Percentiles rank a stretch among this genome's conserved stretches.
Conservation (phyloP, 2,113 vertebrate genomes). For the Aptenodytes patagonicus region DNA sequence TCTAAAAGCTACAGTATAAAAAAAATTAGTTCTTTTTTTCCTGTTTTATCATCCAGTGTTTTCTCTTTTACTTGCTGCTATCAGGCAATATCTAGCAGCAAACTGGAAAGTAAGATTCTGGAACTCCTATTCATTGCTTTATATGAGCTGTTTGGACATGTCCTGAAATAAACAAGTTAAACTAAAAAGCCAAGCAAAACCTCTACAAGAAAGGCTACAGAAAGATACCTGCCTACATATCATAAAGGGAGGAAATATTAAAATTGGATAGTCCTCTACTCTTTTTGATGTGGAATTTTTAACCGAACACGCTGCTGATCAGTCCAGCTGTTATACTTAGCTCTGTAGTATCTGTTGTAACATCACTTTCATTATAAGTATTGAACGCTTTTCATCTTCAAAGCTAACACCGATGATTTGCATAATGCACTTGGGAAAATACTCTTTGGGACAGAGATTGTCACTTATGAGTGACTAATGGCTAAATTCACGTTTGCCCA, state of each 20-base stretch:
- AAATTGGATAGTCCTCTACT: not conserved
- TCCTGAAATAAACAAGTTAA: not conserved
- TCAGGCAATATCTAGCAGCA: not conserved
- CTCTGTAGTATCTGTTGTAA: not conserved
- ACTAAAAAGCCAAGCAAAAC: not conserved
- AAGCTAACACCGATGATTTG: not conserved
- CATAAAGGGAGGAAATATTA: not conserved
- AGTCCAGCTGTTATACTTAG: not conserved
- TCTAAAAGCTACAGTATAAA: not conserved
- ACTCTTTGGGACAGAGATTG: not conserved
- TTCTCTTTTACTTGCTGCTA: not conserved
- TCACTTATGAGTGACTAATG: not conserved
- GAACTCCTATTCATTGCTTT: not conserved
- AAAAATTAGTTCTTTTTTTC: not conserved
- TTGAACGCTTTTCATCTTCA: not conserved
- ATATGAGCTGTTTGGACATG: not conserved
- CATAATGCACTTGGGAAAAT: not conserved
- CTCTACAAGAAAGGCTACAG: not conserved
- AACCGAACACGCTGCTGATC: not conserved
- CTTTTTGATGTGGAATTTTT: constrained; percentile 6
- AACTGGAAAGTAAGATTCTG: not conserved
- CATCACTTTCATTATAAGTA: not conserved
- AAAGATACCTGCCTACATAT: not conserved
- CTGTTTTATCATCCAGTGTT: not conserved
- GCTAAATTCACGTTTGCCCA: not conserved